These are phyloP conservation scores for Sphenopsis melanotis DNA, from an alignment of 2,797 vertebrate species.

Conservation along the genomic window DNA sequence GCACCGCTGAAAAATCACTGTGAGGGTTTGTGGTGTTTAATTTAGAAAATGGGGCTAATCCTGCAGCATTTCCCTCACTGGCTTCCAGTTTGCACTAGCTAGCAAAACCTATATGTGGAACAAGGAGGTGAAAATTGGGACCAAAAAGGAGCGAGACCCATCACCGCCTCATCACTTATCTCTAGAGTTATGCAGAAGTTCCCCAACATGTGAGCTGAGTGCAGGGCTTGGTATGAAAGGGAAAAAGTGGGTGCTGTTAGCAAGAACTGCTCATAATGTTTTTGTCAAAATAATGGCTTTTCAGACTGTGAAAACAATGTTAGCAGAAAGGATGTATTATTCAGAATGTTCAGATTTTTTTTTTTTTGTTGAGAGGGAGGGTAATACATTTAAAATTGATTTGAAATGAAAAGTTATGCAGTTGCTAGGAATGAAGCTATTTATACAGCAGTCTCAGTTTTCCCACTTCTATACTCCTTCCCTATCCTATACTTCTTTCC, in stretches of 20 bases:
- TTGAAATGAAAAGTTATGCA: conserved; percentile 55
- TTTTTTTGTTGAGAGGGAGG: conserved; percentile 7
- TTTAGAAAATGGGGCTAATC: neutral
- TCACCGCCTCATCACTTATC: neutral
- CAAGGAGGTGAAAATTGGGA: neutral
- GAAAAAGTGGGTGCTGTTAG: conserved; percentile 13
- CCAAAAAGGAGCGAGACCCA: neutral
- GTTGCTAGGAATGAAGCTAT: conserved; percentile 39
- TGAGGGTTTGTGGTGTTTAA: neutral
- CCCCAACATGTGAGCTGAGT: neutral
- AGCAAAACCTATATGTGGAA: neutral
- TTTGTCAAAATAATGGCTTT: conserved; percentile 51
- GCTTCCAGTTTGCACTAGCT: neutral
- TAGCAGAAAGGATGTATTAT: conserved; percentile 45
- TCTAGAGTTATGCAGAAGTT: neutral
- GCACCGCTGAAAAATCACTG: neutral
- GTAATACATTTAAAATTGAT: conserved; percentile 52
- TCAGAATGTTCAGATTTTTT: neutral
- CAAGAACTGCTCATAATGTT: conserved; percentile 9
- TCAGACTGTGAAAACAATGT: conserved; percentile 40
- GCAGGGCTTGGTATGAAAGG: neutral
- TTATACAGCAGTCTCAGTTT: conserved; percentile 38
- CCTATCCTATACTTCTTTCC: neutral
- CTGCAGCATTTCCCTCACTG: neutral
- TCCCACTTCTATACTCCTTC: neutral